These are phyloP conservation scores for Salarias fasciatus DNA, from an alignment of 2,797 vertebrate species.

Conservation along the genomic window DNA sequence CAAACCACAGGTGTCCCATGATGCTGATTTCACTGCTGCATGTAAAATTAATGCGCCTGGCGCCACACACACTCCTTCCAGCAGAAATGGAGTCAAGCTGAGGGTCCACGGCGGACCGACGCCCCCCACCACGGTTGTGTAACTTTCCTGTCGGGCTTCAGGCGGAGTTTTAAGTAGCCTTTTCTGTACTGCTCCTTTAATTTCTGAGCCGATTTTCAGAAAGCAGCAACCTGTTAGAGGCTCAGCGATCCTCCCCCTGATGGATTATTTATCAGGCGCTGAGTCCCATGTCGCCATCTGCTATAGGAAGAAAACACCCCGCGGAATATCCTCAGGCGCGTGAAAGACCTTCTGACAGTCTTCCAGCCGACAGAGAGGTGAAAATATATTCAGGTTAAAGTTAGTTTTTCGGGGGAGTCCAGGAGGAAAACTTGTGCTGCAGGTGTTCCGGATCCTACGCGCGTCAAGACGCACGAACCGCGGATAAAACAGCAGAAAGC, in stretches of 20 bases:
- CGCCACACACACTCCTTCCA: too few relatives aligned
- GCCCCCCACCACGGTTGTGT: background rate
- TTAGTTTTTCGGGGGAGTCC: background rate
- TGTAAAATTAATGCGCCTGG: conserved; percentile 37
- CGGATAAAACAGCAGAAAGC: conserved; percentile 10
- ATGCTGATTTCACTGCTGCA: conserved; percentile 11
- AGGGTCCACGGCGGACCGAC: background rate
- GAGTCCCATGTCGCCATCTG: conserved; percentile 76
- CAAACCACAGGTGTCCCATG: background rate
- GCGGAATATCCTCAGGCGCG: conserved; percentile 40
- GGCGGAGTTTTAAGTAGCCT: background rate
- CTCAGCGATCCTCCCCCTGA: conserved; percentile 79
- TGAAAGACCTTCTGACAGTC: conserved; percentile 3
- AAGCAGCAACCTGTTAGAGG: conserved; percentile 67
- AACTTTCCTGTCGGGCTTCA: conserved; percentile 1
- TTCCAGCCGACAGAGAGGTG: background rate
- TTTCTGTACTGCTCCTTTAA: conserved; percentile 77
- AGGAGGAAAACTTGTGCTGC: conserved; percentile 14
- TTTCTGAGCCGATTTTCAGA: conserved; percentile 72
- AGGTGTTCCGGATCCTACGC: conserved; percentile 41
- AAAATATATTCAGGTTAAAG: background rate
- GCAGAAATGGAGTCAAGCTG: too few relatives aligned
- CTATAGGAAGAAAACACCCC: conserved; percentile 61
- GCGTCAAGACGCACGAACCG: background rate
- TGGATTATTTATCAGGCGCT: conserved; percentile 86